A percentile compares a stretch with the other conserved stretches of the same genome.
Evolutionary conservation across 2,888 invertebrate genomes (phyloP).

Genomic region (Zootermopsis nevadensis): DNA sequence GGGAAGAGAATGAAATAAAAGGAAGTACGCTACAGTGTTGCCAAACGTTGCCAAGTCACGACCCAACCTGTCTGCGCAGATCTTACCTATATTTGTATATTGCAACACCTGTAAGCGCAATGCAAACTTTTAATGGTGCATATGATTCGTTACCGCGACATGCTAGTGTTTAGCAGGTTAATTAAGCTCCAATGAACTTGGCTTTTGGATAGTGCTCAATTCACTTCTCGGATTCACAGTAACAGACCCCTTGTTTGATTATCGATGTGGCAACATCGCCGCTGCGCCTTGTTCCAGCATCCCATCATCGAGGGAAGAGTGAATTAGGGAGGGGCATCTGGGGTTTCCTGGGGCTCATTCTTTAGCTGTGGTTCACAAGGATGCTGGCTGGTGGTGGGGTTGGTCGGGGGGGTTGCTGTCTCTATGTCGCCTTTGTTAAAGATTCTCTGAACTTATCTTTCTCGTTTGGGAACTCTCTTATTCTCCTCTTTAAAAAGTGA

Average conservation of each 20-base stretch:
- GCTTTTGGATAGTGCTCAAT: slow-evolving; percentile 17
- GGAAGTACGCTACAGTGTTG: slow-evolving; percentile 33
- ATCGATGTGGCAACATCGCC: slow-evolving; percentile 20
- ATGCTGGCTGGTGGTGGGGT: background rate
- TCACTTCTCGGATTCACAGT: background rate
- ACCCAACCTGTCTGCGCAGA: slow-evolving; percentile 9
- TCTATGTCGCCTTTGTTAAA: background rate
- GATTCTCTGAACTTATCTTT: background rate
- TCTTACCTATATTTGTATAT: slow-evolving; percentile 11
- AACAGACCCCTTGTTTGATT: background rate
- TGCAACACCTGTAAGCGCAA: background rate
- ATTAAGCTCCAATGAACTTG: background rate
- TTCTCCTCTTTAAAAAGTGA: no score
- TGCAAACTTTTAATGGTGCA: background rate
- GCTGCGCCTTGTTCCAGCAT: slow-evolving; percentile 31
- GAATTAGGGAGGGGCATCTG: slow-evolving; percentile 17
- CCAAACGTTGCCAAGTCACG: slow-evolving; percentile 35
- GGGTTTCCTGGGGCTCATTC: slow-evolving; percentile 21
- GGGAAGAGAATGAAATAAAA: background rate
- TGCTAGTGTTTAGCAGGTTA: background rate
- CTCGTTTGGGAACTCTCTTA: background rate
- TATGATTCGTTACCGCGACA: background rate
- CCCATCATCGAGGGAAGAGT: background rate
- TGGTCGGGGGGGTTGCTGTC: background rate
- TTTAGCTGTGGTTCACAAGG: background rate